Conservation (phyloP, 2,113 vertebrate species). For the Montifringilla adamsi region DNA sequence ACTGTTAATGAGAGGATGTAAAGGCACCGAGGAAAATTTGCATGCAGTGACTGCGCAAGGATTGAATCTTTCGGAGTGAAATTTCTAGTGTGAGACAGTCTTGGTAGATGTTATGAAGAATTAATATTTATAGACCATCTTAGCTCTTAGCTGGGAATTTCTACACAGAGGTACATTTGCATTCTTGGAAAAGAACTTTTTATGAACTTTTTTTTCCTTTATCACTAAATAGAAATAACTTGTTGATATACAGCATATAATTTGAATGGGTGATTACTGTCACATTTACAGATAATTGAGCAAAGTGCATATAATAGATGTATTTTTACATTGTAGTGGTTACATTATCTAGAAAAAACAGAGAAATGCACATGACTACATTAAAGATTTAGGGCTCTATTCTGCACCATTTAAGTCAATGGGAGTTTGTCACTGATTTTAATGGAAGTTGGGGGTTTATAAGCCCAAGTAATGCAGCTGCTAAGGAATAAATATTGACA, state of each 20-base stretch:
- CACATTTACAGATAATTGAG: constrained; percentile 16
- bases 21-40: neutral
- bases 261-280: neutral
- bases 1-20: neutral
- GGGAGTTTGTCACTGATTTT: constrained; percentile 40
- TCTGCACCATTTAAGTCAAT: constrained; percentile 1
- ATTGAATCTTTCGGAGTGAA: neutral
- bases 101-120: constrained; percentile 5
- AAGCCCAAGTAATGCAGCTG: neutral
- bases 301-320: constrained; percentile 3
- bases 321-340: neutral
- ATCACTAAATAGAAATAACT: constrained; percentile 30
- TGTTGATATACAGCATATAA: constrained; percentile 16
- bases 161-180: neutral
- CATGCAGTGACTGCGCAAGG: neutral
- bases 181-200: constrained; percentile 25
- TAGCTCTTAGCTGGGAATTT: constrained; percentile 5
- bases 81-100: constrained; percentile 25
- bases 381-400: constrained; percentile 40
- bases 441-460: neutral
- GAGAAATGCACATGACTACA: neutral
- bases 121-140: constrained; percentile 51
- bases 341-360: neutral
- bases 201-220: neutral
- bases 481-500: constrained; percentile 43